These are phyloP conservation scores for Peribatodes rhomboidaria DNA, from an alignment of 2,888 invertebrate genomes.

Conservation along the genomic window DNA sequence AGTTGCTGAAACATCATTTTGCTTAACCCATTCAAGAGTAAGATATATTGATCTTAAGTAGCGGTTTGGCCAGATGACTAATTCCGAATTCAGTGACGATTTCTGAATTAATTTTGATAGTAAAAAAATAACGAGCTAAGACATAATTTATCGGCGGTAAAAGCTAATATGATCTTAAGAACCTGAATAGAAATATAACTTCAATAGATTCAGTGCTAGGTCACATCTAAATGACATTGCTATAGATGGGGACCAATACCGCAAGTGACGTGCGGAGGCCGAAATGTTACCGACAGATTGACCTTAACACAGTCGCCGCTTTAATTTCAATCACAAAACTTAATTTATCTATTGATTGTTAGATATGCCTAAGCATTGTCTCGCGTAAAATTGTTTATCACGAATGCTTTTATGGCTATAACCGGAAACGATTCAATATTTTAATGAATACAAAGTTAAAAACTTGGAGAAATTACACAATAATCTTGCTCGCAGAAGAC, in stretches of 20 bases:
- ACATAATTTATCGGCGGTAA: constrained; percentile 2
- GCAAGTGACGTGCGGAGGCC: constrained; percentile 68
- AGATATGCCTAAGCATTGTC: constrained; percentile 7
- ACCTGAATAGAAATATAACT: constrained; percentile 21
- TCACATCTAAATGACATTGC: constrained; percentile 59
- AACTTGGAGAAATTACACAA: constrained; percentile 17
- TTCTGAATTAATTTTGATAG: neutral
- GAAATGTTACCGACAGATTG: constrained; percentile 56
- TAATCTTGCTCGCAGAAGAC: constrained; percentile 12
- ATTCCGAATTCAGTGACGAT: constrained; percentile 4
- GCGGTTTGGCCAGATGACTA: neutral
- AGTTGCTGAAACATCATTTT: constrained; percentile 20
- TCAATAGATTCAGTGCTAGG: constrained; percentile 35
- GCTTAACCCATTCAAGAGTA: constrained; percentile 20
- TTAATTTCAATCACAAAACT: constrained; percentile 60
- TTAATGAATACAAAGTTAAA: constrained; percentile 22
- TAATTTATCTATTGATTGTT: constrained; percentile 60
- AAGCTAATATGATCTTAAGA: constrained; percentile 6
- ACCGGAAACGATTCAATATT: constrained; percentile 27
- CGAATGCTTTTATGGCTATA: constrained; percentile 18
- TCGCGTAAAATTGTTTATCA: constrained; percentile 15
- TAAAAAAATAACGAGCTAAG: neutral
- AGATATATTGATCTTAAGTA: constrained; percentile 20
- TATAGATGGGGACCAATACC: constrained; percentile 53
- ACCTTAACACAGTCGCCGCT: constrained; percentile 63